These are phyloP conservation scores for Phoebastria nigripes DNA, from an alignment of 2,797 vertebrate species.

Conservation along the genomic window DNA sequence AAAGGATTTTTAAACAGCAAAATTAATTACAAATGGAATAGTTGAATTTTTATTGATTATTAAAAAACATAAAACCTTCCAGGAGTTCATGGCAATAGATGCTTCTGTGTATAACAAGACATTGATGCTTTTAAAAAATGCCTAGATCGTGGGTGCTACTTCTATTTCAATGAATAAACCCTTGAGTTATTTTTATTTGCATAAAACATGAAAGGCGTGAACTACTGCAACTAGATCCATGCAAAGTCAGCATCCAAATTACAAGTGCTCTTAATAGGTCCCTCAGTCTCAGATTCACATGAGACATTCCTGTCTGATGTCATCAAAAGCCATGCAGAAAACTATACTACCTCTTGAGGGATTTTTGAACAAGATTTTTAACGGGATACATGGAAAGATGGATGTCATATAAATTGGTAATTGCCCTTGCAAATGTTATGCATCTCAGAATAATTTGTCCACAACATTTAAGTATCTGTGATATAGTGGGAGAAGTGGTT, in stretches of 20 bases:
- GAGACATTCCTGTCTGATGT: not conserved
- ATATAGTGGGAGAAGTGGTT: not conserved
- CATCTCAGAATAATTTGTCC: not conserved
- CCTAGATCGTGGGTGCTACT: not conserved
- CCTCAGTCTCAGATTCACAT: not conserved
- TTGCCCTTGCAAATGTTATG: not conserved
- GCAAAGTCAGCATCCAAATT: not conserved
- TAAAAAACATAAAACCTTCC: conserved; percentile 55
- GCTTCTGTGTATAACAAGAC: not conserved
- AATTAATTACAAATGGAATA: conserved; percentile 29
- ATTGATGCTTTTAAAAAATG: not conserved
- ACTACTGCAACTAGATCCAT: not conserved
- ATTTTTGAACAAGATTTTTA: not conserved
- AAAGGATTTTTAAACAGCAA: conserved; percentile 22
- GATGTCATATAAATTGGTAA: not conserved
- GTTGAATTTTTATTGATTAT: conserved; percentile 62
- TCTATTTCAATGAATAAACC: not conserved
- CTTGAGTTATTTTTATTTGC: not conserved
- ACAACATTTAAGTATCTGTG: not conserved
- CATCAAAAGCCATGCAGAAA: not conserved
- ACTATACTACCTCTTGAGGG: not conserved
- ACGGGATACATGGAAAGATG: not conserved
- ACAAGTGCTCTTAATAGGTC: not conserved
- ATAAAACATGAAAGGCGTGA: not conserved
- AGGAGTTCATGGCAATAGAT: conserved; percentile 21